Base-by-base conservation (phyloP, 2,113 vertebrate species). In the Actinemys pallida region DNA sequence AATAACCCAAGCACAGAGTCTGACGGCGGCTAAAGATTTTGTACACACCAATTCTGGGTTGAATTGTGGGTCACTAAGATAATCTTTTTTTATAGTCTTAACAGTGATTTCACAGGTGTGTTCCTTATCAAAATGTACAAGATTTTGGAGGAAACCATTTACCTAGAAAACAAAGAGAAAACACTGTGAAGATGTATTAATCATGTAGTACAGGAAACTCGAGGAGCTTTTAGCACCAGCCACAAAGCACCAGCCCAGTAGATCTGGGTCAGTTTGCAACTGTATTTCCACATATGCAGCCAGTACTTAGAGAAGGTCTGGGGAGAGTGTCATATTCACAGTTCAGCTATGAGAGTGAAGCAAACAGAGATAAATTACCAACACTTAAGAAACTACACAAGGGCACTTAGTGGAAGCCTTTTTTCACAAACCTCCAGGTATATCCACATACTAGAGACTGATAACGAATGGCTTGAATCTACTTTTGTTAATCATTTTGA, bases 51-150 rank as follows among this genome's bases (percentile, higher is more conserved):
- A 98, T 88, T 99, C 98, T 0, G 98, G 98, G 90, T 98, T 99
- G 95, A 99, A 99, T 83, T 99, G 98, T 0, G 96, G 97, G 95
- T 99, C 98, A 29, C 76, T 93, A 85, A 99, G 97, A 93, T 98
- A 98, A 72, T 98, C 97, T 47, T 98, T 98, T 96, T 98, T 98
- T 89, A 98, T 91, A 57, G 97, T 98, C 87, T 92, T 98, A 95
- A 98, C 96, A 6, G 97, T 98, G 81, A 96, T 92, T 50, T 97
- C 98, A 3, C 97, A 97, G 96, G 98, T 97, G 82, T 98, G 97
- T 96, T 99, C 95, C 94, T 98, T 98, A 96, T 98, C 97, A 97
- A 99, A 99, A 98, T 98, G 98, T 96, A 98, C 93, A 95, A 98
- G 91, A 27, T 97, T 98, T 97, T 99, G 97, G 84, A 98, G 95